Evolutionary conservation across 35 echinoderm and acorn worm species (phyloP), one percentile per base, ranked within the genome.

Genomic region (Ophiothrix spiculata): DNA sequence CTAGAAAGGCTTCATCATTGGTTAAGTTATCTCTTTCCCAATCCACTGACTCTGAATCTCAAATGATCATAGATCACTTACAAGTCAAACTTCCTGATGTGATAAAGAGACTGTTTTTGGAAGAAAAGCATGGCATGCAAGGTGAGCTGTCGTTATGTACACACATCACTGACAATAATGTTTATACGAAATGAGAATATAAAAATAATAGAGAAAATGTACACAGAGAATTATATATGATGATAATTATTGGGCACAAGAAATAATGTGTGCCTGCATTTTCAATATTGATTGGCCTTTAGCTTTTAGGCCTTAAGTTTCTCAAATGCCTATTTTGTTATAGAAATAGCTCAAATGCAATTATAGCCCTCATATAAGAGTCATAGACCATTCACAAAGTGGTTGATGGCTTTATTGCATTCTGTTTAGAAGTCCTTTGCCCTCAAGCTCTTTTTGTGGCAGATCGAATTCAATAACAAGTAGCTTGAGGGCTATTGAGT

Each of bases 81-180:
- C 36, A 38, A 39, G 69, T 16, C 11, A 86, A 39, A 77, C 84
- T 86, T 25, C 84, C 84, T 38, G 84, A 40, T 76, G 64, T 86
- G 29, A 35, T 86, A n/a, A 64, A 86, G 63, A 40, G 37, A 33
- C 38, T 77, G 13, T 86, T 86, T 12, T 21, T 86, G 19, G 38
- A 32, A 28, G 38, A 86, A 14, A 31, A 75, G 1, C 6, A 86
- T 23, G 37, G 31, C 13, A 32, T 60, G 19, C 19, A 33, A 64
- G 81, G 81, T 84, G 16, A 36, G 76, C 21, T 75, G 21, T 2
- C 29, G 1, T 75, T 2, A 1, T 75, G 1, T 1, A 4, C 4
- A 21, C 35, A 31, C n/a, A n/a, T 75, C 73, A 75, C n/a, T n/a
- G 29, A 33, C 35, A 31, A 10, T 4, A n/a, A 31, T 19, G 29